Conservation (phyloP, 1,140 invertebrate species). For the Pachyrhynchus sulphureomaculatus region DNA sequence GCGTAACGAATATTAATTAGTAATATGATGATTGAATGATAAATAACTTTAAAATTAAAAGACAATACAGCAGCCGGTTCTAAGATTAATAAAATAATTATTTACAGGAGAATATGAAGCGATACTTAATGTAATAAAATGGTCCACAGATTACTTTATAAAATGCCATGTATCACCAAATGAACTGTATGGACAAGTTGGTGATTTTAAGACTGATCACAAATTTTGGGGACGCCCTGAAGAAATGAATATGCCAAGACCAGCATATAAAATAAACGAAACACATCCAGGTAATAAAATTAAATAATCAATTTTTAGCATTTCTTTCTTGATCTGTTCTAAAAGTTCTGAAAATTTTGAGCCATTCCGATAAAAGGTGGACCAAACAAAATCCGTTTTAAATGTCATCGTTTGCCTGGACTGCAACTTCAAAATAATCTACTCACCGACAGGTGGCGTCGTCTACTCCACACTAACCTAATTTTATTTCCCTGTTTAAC, state of each 20-base stretch:
- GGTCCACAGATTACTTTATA: slow-evolving; percentile 65
- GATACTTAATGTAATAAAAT: slow-evolving; percentile 57
- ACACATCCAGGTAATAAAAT: slow-evolving; percentile 54
- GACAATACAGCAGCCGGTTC: too few relatives aligned
- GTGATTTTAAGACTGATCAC: slow-evolving; percentile 59
- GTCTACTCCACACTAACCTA: too few relatives aligned
- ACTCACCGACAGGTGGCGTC: too few relatives aligned
- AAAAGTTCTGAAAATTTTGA: not conserved
- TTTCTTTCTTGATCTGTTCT: not conserved
- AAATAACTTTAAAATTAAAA: too few relatives aligned
- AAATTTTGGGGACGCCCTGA: slow-evolving; percentile 63
- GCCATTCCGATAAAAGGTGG: too few relatives aligned
- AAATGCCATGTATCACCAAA: slow-evolving; percentile 59
- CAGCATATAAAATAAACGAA: slow-evolving; percentile 61
- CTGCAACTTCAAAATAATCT: too few relatives aligned
- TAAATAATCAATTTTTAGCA: not conserved
- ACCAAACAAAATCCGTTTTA: too few relatives aligned
- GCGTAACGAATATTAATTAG: too few relatives aligned
- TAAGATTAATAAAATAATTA: not conserved
- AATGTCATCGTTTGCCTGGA: too few relatives aligned
- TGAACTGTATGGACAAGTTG: slow-evolving; percentile 63
- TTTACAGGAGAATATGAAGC: slow-evolving; percentile 50
- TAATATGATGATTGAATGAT: too few relatives aligned
- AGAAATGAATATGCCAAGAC: slow-evolving; percentile 61
- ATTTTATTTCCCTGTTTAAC: too few relatives aligned